These are phyloP conservation scores for Embidobia sp. DNA, from an alignment of 2,888 invertebrate genomes.

Conservation along the genomic window DNA sequence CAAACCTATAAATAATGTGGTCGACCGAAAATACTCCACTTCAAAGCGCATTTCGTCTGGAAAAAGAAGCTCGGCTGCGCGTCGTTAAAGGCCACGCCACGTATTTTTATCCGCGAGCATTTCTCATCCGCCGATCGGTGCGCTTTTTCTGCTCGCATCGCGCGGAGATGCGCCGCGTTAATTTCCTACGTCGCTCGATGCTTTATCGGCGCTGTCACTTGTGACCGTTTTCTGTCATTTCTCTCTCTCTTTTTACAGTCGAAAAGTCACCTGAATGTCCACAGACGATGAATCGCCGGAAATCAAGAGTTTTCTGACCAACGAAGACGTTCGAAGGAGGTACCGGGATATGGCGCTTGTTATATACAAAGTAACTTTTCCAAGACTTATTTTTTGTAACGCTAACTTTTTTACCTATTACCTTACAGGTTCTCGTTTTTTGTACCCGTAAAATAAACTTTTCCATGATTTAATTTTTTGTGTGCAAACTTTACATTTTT, in stretches of 20 bases:
- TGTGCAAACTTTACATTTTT: no score
- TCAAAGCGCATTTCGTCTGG: conserved; percentile 51
- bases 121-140: conserved; percentile 64
- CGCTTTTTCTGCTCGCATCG: conserved; percentile 29
- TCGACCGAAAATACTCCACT: conserved; percentile 41
- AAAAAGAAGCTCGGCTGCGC: conserved; percentile 65
- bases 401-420: no score
- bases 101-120: conserved; percentile 75
- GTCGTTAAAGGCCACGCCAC: conserved; percentile 70
- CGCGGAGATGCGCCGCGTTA: conserved; percentile 67
- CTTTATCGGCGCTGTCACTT: conserved; percentile 40
- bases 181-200: conserved; percentile 60
- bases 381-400: no score
- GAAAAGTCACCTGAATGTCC: conserved; percentile 73
- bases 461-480: no score
- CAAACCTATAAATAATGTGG: conserved; percentile 42
- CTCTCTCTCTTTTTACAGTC: conserved; percentile 33
- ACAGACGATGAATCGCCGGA: conserved; percentile 75
- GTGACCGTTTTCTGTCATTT: conserved; percentile 20
- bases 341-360: conserved; percentile 78
- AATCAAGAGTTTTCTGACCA: conserved; percentile 68
- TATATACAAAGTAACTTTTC: conserved; percentile 76
- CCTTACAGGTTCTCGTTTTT: no score
- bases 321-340: conserved; percentile 75
- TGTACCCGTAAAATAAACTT: no score